Base-by-base conservation (phyloP, 1,140 invertebrate genomes). In the Cydia pomonella region DNA sequence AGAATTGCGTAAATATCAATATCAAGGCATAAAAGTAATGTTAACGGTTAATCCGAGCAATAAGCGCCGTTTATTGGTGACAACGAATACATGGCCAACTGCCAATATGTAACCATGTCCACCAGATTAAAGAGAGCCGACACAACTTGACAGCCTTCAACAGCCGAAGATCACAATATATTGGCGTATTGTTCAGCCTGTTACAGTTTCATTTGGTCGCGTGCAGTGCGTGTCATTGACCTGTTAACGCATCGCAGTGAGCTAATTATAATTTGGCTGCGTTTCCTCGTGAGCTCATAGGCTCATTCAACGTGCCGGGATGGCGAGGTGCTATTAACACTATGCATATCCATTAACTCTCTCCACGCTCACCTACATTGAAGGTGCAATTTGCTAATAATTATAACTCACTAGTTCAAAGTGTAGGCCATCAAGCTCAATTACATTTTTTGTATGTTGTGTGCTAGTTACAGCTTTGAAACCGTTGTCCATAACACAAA, bases 191-290 rank as follows among this genome's bases (percentile, higher is more conserved):
- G 53, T 73, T 72, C 71, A 53, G 78, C 53, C 73, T 74, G 77
- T 83, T 79, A 82, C 81, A 82, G 76, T 83, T 84, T 84, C 75
- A 79, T 87, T 78, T 78, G 82, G 75, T 80, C 80, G 76, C 75
- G 62, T 74, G 64, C 73, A 53, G 72, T 33, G 72, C 53, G 82
- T 90, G 89, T 91, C 89, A 91, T 87, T 91, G 89, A 90, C 87
- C 89, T 83, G 80, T 89, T 87, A 91, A 89, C 87, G 86, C 85
- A 86, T 87, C 78, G 80, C 82, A 84, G 76, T 85, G 82, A 81
- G 82, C 84, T 90, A 89, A 91, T 90, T 89, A 87, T 91, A 89
- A 83, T 80, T 79, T 76, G 72, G 77, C 78, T 82, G 80, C 77
- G 75, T 77, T 82, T 85, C 81, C 82, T 83, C 77, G 74, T 79